phyloP scores from a whole-genome alignment of 1,140 invertebrate species.

The Sitobion miscanthi region DNA sequence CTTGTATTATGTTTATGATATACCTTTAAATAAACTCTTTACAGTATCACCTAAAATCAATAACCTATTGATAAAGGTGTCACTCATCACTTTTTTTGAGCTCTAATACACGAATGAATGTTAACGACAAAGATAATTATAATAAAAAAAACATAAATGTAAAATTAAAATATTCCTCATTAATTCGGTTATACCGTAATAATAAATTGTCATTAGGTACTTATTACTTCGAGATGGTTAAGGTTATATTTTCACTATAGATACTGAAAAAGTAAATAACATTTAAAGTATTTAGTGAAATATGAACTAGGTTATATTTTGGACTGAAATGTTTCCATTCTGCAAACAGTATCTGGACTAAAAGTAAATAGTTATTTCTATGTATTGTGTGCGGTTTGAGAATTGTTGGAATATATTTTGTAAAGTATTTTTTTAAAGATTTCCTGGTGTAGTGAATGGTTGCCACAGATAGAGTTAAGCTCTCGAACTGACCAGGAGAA shows the following conservation, averaged over 20 bases:
- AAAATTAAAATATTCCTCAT: too few species aligned
- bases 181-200: not conserved
- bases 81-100: not conserved
- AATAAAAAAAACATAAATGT: too few species aligned
- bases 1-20: not conserved
- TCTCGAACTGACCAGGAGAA: not conserved
- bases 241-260: not conserved
- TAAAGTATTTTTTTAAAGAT: conserved; percentile 3
- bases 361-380: not conserved
- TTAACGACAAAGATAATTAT: not conserved
- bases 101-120: not conserved
- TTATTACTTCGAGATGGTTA: not conserved
- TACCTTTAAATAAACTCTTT: not conserved
- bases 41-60: not conserved
- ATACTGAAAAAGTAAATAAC: not conserved
- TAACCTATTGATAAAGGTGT: not conserved
- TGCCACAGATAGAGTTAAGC: conserved; percentile 27
- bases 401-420: not conserved
- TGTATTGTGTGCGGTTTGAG: not conserved
- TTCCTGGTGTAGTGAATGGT: conserved; percentile 5
- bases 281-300: not conserved
- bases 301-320: not conserved
- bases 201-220: not conserved
- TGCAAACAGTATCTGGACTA: not conserved
- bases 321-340: not conserved